phyloP scores from a whole-genome alignment of 2,797 vertebrate genomes.

The Lophius americanus region DNA sequence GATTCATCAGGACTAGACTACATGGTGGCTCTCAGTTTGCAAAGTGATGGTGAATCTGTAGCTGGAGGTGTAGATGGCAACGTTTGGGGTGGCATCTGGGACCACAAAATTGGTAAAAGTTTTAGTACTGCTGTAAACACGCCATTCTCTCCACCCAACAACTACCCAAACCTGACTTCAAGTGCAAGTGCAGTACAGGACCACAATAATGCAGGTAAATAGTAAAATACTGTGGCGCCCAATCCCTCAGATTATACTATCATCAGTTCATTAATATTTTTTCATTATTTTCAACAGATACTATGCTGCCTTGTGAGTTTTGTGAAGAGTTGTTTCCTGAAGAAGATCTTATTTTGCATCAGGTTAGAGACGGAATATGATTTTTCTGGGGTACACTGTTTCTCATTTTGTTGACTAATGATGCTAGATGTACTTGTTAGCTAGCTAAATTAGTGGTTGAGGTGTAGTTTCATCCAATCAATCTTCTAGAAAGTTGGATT shows the following conservation, averaged over 20 bases:
- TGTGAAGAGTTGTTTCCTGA: slow-evolving; percentile 96
- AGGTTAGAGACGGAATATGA: slow-evolving; percentile 79
- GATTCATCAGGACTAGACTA: slow-evolving; percentile 87
- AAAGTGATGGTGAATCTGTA: slow-evolving; percentile 79
- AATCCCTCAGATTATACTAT: not conserved
- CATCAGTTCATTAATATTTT: slow-evolving; percentile 9
- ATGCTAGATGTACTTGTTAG: not conserved
- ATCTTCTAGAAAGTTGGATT: not conserved
- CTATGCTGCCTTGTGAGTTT: slow-evolving; percentile 95
- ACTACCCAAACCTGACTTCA: slow-evolving; percentile 53
- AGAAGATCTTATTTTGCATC: slow-evolving; percentile 95
- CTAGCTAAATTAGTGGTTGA: not conserved
- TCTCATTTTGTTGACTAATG: not conserved
- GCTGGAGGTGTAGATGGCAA: slow-evolving; percentile 75
- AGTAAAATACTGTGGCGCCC: slow-evolving; percentile 30
- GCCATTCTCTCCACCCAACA: slow-evolving; percentile 58
- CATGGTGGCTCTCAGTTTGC: slow-evolving; percentile 90
- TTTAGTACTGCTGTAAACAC: slow-evolving; percentile 43
- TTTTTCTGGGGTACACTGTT: not conserved
- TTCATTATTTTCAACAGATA: slow-evolving; percentile 55
- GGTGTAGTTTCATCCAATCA: not conserved
- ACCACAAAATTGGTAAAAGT: slow-evolving; percentile 65
- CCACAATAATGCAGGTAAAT: slow-evolving; percentile 65
- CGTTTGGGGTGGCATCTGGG: slow-evolving; percentile 81
- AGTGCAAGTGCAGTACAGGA: slow-evolving; percentile 47